Percentiles rank a stretch among this genome's conserved stretches.
Evolutionary conservation across 2,797 vertebrate genomes (phyloP).

Genomic region (Enteromius viviparus): DNA sequence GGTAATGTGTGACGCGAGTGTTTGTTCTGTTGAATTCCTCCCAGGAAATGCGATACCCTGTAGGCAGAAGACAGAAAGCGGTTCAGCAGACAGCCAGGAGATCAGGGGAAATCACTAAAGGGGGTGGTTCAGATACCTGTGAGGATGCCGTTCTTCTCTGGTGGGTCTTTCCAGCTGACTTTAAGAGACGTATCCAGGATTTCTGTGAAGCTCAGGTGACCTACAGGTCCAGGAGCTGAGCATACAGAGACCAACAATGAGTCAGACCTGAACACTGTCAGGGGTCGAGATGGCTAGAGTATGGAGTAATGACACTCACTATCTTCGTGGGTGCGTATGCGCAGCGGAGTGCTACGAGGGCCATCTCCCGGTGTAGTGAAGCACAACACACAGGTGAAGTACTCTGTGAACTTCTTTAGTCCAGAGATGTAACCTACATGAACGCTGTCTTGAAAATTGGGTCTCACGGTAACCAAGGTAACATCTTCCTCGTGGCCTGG

Average conservation of each 20-base stretch:
- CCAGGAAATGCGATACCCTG: conserved; percentile 98
- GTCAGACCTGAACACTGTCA: background rate
- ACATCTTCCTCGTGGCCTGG: conserved; percentile 82
- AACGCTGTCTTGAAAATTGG: conserved; percentile 95
- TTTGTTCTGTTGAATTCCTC: conserved; percentile 97
- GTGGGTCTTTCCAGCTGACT: conserved; percentile 97
- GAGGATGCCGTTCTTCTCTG: conserved; percentile 94
- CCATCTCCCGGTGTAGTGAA: conserved; percentile 97
- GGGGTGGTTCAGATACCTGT: conserved; percentile 78
- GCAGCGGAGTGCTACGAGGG: conserved; percentile 87
- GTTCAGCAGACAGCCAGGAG: background rate
- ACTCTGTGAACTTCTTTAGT: conserved; percentile 91
- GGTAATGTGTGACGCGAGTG: conserved; percentile 94
- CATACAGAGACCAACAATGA: conserved; percentile 43
- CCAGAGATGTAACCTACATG: conserved; percentile 88
- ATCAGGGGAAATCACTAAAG: background rate
- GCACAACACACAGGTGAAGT: conserved; percentile 90
- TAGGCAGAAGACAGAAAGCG: background rate
- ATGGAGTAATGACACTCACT: conserved; percentile 78
- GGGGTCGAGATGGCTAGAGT: background rate
- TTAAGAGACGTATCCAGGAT: conserved; percentile 97
- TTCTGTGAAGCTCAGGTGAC: conserved; percentile 95
- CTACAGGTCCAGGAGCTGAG: conserved; percentile 91
- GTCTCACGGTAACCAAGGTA: conserved; percentile 86
- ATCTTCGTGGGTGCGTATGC: conserved; percentile 92